Base-by-base conservation (phyloP, 2,113 vertebrate species). In the Scytalopus superciliaris region DNA sequence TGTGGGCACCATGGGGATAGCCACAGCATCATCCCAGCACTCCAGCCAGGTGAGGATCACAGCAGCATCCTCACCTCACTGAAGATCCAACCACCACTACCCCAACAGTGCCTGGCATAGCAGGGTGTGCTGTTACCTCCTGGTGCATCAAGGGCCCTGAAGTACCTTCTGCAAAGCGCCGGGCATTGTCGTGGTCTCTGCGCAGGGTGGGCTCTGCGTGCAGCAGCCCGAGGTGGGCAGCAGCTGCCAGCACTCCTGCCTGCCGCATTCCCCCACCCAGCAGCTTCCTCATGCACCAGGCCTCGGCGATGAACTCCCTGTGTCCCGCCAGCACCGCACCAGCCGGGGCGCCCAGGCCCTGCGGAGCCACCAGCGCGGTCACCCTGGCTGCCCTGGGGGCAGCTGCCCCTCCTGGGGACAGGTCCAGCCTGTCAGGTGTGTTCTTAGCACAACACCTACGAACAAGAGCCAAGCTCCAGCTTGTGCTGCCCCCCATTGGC, bases 211-310 rank as follows among this genome's bases (percentile, higher is more conserved):
- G 73, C 30, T 97, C 95, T 2, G 97, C 97, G 1, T 76, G 97
- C 23, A 94, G 94, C 85, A 99, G 96, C 39, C 98, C 97, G 2
- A 98, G 30, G 40, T 82, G 95, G 25, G 98, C 99, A 13, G 99
- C 98, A 0, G 98, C 98, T 2, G 98, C 99, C 85, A 99, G 92
- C 33, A 99, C 96, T 2, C 99, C 98, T 0, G 93, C 96, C 95
- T 99, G 99, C 31, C 98, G 93, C 98, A 98, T 97, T 14, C 98
- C 98, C 4, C 99, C 98, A 0, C 99, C 98, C 72, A 99, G 97
- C 28, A 98, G 97, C 93, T 99, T 99, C 89, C 98, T 97, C 69
- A 96, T 89, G 1, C 97, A 96, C 35, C 98, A 89, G 6, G 98
- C 98, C 73, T 96, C 94, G 2, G 96, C 52, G 3, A 98, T 96